Evolutionary conservation across 1,140 invertebrate species (phyloP), one percentile per base, ranked within the genome.

Genomic region (Arctopsyche grandis): DNA sequence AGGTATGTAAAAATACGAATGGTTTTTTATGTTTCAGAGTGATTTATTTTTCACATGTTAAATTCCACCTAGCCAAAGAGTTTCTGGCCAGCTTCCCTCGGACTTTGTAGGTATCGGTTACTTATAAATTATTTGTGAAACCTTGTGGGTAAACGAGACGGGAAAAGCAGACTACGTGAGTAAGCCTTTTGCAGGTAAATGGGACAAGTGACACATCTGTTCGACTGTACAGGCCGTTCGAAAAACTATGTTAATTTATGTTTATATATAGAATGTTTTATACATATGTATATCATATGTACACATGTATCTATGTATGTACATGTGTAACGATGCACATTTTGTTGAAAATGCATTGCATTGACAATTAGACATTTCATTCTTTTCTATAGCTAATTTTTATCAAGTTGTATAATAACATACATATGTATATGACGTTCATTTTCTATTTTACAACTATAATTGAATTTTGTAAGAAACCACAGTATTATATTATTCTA

Each of bases 71-170:
- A 16, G 12, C 10, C 48, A 52, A 3, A 12, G 10, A 26, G 63
- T 66, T 52, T 60, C 56, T 0, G 63, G 10, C 24, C 24, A n/a
- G n/a, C 26, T 66, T 66, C 63, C 19, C 21, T 66, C 16, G 7
- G 63, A 66, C 63, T 24, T 24, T 26, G 12, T 1, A 66, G 22
- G 63, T 26, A 66, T 66, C 24, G 63, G 24, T 3, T 21, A 14
- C 63, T 66, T 66, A 66, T 26, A 66, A 66, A 66, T 66, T 26
- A 66, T 66, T 66, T 14, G 63, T 26, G n/a, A 66, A 66, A 66
- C 21, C 22, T 66, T 0, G 63, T 9, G 10, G 24, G 19, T 22
- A 9, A 66, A 66, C 12, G 16, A 5, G 56, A 26, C 7, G 24
- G 63, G 22, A 66, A 66, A 66, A 66, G 24, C 24, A 12, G 63